Evolutionary conservation across 2,113 vertebrate species (phyloP), one percentile per base, ranked within the genome.

Genomic region (Eretmochelys imbricata): DNA sequence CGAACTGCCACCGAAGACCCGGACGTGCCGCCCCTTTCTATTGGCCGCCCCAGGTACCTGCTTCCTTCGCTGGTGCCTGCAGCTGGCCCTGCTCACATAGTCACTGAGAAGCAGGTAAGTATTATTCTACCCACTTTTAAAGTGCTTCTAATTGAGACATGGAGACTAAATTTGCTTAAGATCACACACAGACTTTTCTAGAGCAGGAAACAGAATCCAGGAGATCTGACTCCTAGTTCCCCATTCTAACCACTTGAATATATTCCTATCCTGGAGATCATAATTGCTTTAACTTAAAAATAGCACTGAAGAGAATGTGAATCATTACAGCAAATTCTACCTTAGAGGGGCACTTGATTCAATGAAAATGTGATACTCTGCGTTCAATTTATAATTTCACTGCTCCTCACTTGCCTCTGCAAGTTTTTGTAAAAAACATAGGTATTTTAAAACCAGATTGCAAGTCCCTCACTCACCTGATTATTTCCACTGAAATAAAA

Each of bases 251-350:
- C 59, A 6, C 89, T 91, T 59, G 87, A 93, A 80, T 82, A 84
- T 54, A 31, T 29, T 89, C 57, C 72, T 12, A n/a, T 10, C 82
- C 51, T 80, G 35, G 48, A 38, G 16, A 69, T 69, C 62, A 35
- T 88, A 93, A 88, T 72, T 88, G 62, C 42, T 48, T 20, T 8
- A 19, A 62, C 93, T 95, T 88, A 57, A 91, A 94, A 92, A 27
- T 81, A 88, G 82, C 91, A 11, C 17, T n/a, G 35, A 65, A 17
- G 31, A n/a, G 35, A 69, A 69, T 17, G 31, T 69, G 62, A 69
- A 69, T 69, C 31, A 31, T 69, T 69, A 69, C 35, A 69, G 62
- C 35, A 69, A 69, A 22, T 50, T 65, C 62, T 76, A 35, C 59
- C 88, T 93, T 84, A 92, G 20, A 48, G 48, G 16, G 53, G 14